Evolutionary conservation across 2,113 vertebrate genomes (phyloP).

Genomic region (Perca flavescens): DNA sequence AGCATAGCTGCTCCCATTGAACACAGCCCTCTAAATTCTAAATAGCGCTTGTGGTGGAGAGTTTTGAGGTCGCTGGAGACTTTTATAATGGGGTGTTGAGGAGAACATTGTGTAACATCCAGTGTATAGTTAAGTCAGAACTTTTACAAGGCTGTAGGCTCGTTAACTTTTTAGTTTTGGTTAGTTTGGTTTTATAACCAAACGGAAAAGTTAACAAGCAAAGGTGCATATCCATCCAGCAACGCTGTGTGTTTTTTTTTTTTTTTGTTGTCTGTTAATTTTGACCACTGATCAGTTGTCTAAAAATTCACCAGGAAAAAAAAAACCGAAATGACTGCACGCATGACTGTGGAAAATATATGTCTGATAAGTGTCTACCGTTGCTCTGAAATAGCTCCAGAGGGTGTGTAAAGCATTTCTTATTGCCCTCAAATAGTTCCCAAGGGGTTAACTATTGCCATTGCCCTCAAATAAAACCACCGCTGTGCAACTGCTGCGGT

Average conservation of each 20-base stretch:
- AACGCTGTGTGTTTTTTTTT: not conserved
- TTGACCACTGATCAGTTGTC: not conserved
- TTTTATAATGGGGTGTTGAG: constrained; percentile 53
- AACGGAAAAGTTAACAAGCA: not conserved
- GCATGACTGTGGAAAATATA: not conserved
- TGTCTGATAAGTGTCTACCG: constrained; percentile 23
- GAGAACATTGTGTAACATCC: not conserved
- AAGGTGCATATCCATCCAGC: not conserved
- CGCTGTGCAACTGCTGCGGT: constrained; percentile 33
- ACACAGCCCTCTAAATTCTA: constrained; percentile 34
- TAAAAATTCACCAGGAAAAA: not conserved
- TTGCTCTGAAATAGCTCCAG: constrained; percentile 43
- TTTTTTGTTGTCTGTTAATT: not conserved
- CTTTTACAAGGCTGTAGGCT: not conserved
- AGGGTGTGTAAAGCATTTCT: constrained; percentile 50
- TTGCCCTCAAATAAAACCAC: constrained; percentile 38
- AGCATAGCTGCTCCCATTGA: constrained; percentile 17
- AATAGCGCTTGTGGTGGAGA: constrained; percentile 10
- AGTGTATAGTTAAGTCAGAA: not conserved
- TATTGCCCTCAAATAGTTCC: constrained; percentile 32
- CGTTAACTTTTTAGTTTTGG: not conserved
- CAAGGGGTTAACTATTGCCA: constrained; percentile 24
- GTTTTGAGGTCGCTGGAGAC: constrained; percentile 29
- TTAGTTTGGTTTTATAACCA: too few species aligned
- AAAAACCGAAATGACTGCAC: not conserved